Evolutionary conservation across 2,113 vertebrate species (phyloP), one percentile per base, ranked within the genome.

Genomic region (Percina caprodes): DNA sequence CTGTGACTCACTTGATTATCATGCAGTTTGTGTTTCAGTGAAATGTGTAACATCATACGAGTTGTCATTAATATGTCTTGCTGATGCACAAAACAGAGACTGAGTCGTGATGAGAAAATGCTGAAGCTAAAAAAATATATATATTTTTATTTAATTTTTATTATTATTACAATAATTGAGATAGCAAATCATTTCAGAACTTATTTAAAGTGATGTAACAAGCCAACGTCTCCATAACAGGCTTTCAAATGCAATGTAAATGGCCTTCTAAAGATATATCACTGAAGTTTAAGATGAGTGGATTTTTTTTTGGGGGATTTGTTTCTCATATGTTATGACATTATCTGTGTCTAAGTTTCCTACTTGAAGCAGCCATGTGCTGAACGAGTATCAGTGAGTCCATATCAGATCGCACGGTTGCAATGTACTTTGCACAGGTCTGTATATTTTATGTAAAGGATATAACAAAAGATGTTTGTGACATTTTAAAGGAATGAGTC

Each of bases 1-100:
- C n/a, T 59, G 45, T 69, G 56, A 75, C 14, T 75, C 56, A 63
- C 21, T 35, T 71, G 26, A 49, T 35, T 16, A 21, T 55, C 10
- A 35, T 33, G 26, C 3, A n/a, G 24, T 33, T 48, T 52, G 5
- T 23, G 18, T 74, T 74, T 62, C 33, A 55, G 48, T 30, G 23
- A 61, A 52, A 5, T 42, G 30, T 59, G 42, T 30, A 45, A 59
- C 9, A 21, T 30, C 3, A 73, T n/a, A 21, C 51, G 35, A 12
- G 52, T 51, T 42, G n/a, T 24, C 16, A 14, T 30, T 11, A 30
- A 8, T 18, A 16, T 30, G 19, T 49, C 15, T 14, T 35, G 5
- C 24, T 33, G 16, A 56, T 49, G n/a, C 21, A 42, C 16, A 11
- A 10, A 77, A 58, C 1, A 15, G 2, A 39, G 46, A 26, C 61